Evolutionary conservation across 1,140 invertebrate species (phyloP), one percentile per base, ranked within the genome.

Genomic region (Drosophila fuyamai): DNA sequence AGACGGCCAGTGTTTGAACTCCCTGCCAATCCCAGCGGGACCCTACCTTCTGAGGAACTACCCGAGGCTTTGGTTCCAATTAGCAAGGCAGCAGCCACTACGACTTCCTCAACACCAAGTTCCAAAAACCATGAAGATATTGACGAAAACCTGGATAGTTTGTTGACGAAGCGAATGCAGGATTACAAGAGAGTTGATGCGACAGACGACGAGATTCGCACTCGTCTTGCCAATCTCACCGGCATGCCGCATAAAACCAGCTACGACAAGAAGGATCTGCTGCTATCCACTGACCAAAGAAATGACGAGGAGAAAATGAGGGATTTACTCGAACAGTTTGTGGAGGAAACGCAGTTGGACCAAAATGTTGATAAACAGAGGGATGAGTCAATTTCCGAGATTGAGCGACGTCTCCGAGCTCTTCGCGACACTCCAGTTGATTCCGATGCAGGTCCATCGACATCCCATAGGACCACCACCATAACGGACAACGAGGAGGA

Each of bases 231-330:
- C 2, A 94, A 93, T 76, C 78, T 95, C 14, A 94, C 93, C 90
- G 94, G 94, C 13, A 91, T 93, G 53, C 92, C 93, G 6, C 76
- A 79, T 48, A 72, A 91, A 6, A 83, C 85, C 32, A 80, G 91
- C 44, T 92, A 90, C 46, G 76, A 85, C 27, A 85, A 90, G 44
- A 82, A 81, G 63, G 92, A 92, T 50, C 43, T 92, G 14, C 56
- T 92, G 4, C 48, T 92, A 5, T 75, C 84, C 38, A 92, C 82
- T 14, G 94, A 94, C 73, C 89, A 86, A 62, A 93, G 94, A 83
- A 94, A 93, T 59, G 94, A 95, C 76, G 93, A 95, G 73, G 94
- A 95, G 74, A 95, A 95, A 92, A 93, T 93, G 18, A 93, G 95
- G 81, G 94, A 95, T 77, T 81, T 96, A 14, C 63, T 96, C 13